Evolutionary conservation across 2,113 vertebrate species (phyloP).

Genomic region (Ophiodon elongatus): DNA sequence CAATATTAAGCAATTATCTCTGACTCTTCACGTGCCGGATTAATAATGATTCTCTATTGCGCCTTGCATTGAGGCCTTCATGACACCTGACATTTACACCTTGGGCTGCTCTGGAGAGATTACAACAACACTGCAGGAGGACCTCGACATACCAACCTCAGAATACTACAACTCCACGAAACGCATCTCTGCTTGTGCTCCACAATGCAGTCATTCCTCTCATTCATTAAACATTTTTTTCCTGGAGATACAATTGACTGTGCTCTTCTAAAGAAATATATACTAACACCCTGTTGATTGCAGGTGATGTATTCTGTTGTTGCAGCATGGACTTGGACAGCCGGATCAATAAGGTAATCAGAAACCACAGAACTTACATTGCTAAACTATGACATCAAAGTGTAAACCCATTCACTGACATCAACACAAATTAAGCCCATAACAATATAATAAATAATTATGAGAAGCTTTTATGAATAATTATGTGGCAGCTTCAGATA

Average conservation of each 20-base stretch:
- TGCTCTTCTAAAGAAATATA: conserved; percentile 1
- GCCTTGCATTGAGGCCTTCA: conserved; percentile 33
- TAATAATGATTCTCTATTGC: conserved; percentile 52
- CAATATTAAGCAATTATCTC: conserved; percentile 68
- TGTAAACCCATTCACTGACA: background rate
- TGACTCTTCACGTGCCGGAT: conserved; percentile 44
- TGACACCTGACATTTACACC: conserved; percentile 64
- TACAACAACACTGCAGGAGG: conserved; percentile 13
- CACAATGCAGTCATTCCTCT: conserved; percentile 9
- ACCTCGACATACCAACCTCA: conserved; percentile 4
- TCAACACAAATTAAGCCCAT: background rate
- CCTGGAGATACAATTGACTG: background rate
- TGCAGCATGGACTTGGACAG: background rate
- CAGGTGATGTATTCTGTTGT: background rate
- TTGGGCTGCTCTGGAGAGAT: conserved; percentile 29
- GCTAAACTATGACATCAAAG: background rate
- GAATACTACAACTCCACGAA: background rate
- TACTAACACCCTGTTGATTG: background rate
- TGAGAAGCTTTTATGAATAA: conserved; percentile 2
- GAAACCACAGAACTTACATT: background rate
- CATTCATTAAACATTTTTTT: background rate
- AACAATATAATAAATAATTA: conserved; percentile 1
- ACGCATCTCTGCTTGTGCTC: conserved; percentile 8
- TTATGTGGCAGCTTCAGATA: background rate
- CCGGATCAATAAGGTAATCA: conserved; percentile 1